Evolutionary conservation across 2,113 vertebrate species (phyloP).

Genomic region (Anhinga rufa): DNA sequence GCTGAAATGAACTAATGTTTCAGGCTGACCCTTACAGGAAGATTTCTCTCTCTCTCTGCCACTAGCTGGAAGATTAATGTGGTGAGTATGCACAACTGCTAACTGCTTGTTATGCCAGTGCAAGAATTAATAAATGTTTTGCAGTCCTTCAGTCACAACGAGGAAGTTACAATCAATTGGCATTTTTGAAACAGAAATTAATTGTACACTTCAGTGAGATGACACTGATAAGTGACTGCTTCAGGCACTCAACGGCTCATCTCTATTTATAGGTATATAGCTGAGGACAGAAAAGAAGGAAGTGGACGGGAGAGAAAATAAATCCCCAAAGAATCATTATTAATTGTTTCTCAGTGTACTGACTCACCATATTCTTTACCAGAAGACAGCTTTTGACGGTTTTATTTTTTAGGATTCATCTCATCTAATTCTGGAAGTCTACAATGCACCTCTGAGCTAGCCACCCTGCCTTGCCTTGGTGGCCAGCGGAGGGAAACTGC

Average conservation of each 20-base stretch:
- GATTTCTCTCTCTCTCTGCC: background rate
- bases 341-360: background rate
- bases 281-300: background rate
- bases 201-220: background rate
- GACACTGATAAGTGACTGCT: constrained; percentile 1
- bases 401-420: background rate
- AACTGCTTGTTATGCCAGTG: background rate
- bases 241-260: background rate
- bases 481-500: background rate
- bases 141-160: background rate
- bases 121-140: background rate
- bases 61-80: background rate
- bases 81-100: background rate
- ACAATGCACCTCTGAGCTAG: background rate
- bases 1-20: background rate
- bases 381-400: background rate
- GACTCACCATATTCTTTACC: background rate
- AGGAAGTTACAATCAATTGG: background rate
- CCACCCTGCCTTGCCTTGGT: background rate
- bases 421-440: background rate
- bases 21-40: background rate
- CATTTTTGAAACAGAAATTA: constrained; percentile 7
- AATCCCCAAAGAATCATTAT: background rate
- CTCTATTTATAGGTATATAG: background rate
- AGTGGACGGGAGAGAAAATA: background rate